A percentile compares a stretch with the other conserved stretches of the same genome.
phyloP scores from a whole-genome alignment of 2,888 invertebrate genomes.

The Petrolisthes manimaculis region DNA sequence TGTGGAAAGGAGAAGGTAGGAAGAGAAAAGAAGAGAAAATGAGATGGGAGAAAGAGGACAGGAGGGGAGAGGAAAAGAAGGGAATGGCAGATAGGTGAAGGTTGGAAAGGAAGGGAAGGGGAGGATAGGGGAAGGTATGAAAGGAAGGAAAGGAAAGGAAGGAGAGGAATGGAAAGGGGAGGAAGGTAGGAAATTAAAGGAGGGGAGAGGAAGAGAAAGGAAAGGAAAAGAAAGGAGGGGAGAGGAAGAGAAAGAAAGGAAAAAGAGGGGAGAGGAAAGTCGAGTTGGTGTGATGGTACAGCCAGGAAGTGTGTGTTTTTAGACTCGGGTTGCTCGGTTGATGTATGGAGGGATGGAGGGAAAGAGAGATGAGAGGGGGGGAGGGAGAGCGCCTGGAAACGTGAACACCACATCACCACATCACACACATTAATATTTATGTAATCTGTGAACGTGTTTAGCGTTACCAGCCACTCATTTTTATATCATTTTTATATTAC shows the following conservation, averaged over 20 bases:
- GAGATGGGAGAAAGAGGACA: background rate
- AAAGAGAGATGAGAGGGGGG: too few species aligned
- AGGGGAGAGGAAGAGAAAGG: background rate
- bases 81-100: background rate
- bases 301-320: too few species aligned
- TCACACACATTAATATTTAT: too few species aligned
- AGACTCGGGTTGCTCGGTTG: too few species aligned
- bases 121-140: background rate
- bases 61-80: background rate
- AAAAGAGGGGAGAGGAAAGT: background rate
- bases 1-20: background rate
- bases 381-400: too few species aligned
- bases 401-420: too few species aligned
- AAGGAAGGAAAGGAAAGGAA: background rate
- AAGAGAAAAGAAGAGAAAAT: background rate
- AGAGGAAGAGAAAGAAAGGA: background rate
- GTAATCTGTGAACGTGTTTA: too few species aligned
- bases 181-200: background rate
- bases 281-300: too few species aligned
- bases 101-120: slow-evolving; percentile 6
- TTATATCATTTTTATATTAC: too few species aligned
- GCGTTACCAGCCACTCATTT: too few species aligned
- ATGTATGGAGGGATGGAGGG: too few species aligned
- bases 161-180: background rate
- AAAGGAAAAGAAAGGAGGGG: background rate